Percentiles rank a stretch among this genome's conserved stretches.
phyloP scores from a whole-genome alignment of 2,888 invertebrate genomes.

The Dicycla oo region DNA sequence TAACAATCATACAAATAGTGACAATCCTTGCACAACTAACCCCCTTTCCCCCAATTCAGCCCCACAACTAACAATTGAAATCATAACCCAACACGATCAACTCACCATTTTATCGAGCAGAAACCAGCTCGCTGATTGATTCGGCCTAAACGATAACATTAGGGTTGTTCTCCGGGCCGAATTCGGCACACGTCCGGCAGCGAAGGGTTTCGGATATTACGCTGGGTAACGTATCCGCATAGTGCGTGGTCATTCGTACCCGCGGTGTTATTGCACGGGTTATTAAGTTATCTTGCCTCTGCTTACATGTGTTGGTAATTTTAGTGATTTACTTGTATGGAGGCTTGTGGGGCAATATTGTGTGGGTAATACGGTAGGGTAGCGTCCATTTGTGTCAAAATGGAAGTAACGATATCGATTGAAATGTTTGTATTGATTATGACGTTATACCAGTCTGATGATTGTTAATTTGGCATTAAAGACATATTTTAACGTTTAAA shows the following conservation, averaged over 20 bases:
- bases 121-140: conserved; percentile 61
- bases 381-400: not conserved
- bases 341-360: conserved; percentile 30
- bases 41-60: conserved; percentile 23
- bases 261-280: conserved; percentile 61
- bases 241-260: conserved; percentile 65
- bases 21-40: not conserved
- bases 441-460: not conserved
- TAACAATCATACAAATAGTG: conserved; percentile 7
- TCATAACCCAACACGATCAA: conserved; percentile 58
- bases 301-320: conserved; percentile 61
- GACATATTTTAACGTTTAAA: not conserved
- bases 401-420: too few species aligned
- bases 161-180: conserved; percentile 45
- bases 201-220: conserved; percentile 64
- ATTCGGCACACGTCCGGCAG: conserved; percentile 63
- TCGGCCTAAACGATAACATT: conserved; percentile 60
- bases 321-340: conserved; percentile 55
- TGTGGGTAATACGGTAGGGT: conserved; percentile 18
- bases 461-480: not conserved
- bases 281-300: conserved; percentile 66
- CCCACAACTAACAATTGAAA: conserved; percentile 42
- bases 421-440: not conserved
- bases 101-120: conserved; percentile 55
- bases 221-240: conserved; percentile 56